Evolutionary conservation across 1,140 invertebrate species (phyloP), one percentile per base, ranked within the genome.

Genomic region (Zaprionus ghesquierei): DNA sequence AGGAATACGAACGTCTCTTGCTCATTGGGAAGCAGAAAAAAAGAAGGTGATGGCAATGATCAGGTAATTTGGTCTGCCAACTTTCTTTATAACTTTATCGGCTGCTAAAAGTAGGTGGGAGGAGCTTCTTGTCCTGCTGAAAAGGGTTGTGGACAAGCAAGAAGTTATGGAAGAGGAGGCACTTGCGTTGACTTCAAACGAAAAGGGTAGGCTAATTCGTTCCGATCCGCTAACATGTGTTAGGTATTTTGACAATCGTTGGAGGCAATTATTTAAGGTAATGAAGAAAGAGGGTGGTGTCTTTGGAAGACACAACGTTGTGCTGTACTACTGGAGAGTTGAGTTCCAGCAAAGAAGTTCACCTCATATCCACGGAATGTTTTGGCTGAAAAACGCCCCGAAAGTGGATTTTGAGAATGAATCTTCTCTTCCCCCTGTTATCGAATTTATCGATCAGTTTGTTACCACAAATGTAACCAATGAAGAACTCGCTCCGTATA

Each of bases 21-120:
- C 46, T 31, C 61, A 63, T 63, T 63, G 61, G 61, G 61, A 63
- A 63, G 29, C 38, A 22, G 46, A 63, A 15, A 63, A 63, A 15
- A 63, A 54, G 18, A 63, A 63, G 61, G 44, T 63, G 3, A 35
- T 63, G 50, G 49, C 46, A 3, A 63, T 63, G 29, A 35, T 55
- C 18, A 15, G 53, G 9, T 31, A 55, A 49, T 63, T 63, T 12
- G 46, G 61, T 2, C 31, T 63, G 9, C 49, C 61, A 13, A 49
- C 61, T 4, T 55, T 35, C 12, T 55, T 35, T n/a, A 55, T 55
- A 31, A 22, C 53, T 12, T 35, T 25, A 6, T 54, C 25, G 5
- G 13, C 13, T 4, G 51, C 25, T 31, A 27, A 54, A 12, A 54
- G 15, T 15, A 33, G 31, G 31, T 12, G 31, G 31, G 31, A 12